Conservation (phyloP, 2,113 vertebrate genomes). For the Tetrao urogallus region DNA sequence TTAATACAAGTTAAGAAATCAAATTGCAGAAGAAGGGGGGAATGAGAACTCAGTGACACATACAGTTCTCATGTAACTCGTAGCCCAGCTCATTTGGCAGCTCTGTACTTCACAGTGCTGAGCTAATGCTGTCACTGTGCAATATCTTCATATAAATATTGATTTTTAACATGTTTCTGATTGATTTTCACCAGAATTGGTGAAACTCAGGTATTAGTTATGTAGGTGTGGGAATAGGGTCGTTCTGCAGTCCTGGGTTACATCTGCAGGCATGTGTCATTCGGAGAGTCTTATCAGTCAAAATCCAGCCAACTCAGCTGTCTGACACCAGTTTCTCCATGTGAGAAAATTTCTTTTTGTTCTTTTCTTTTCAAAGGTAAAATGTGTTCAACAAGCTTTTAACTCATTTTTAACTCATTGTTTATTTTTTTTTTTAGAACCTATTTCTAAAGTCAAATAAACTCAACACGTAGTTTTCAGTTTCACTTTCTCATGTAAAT, state of each 20-base stretch:
- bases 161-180: background rate
- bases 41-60: background rate
- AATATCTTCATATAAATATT: background rate
- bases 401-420: background rate
- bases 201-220: background rate
- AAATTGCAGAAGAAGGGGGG: background rate
- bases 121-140: background rate
- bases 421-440: background rate
- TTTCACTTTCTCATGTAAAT: background rate
- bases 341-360: background rate
- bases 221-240: background rate
- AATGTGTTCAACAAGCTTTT: background rate
- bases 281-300: background rate
- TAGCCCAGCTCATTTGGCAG: background rate
- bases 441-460: background rate
- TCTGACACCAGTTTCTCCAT: background rate
- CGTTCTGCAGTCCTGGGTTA: background rate
- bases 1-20: background rate
- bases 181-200: background rate
- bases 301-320: conserved; percentile 10
- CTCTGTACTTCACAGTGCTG: background rate
- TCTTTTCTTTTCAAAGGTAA: background rate
- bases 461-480: background rate
- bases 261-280: background rate
- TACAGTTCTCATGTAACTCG: background rate